Evolutionary conservation across 2,113 vertebrate genomes (phyloP), one percentile per base, ranked within the genome.

Genomic region (Lampris incognitus): DNA sequence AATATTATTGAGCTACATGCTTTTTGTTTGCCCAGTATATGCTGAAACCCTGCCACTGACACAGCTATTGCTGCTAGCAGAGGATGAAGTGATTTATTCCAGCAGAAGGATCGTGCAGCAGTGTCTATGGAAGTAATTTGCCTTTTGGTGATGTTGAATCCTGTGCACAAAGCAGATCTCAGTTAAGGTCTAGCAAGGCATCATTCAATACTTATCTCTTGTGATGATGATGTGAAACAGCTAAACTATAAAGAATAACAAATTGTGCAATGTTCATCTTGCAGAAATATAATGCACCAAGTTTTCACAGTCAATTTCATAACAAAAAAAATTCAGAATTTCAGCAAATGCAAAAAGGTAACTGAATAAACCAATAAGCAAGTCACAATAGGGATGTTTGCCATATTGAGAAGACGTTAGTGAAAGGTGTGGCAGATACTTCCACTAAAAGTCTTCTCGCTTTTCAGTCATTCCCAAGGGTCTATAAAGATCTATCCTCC

Each of bases 121-220:
- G 44, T 76, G 83, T 39, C 62, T 44, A 44, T 8, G 41, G 41
- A 71, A 69, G 78, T 85, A 78, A 89, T 86, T 88, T 78, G 37
- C 51, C 36, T 84, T 73, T 63, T 44, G 59, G 58, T 71, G 77
- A 78, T 74, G 67, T 62, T 75, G 68, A 86, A 79, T 86, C 61
- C 76, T 42, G 13, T 3, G 4, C 72, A 87, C 68, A 83, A 79
- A 85, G 73, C 46, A 4, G 49, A 76, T 69, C 78, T 61, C 48
- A 9, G 44, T 36, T 54, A 5, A 2, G 46, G 60, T 76, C 74
- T 11, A 9, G 67, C 58, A 37, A 74, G 69, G 24, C 58, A 61
- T 75, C 86, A 70, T 82, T 75, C 63, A 10, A 36, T 64, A 59
- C 84, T 85, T 85, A 82, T 5, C 55, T 6, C 36, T 36, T 57